These are phyloP conservation scores for Hydrochoerus hydrochaeris DNA, from an alignment of 2,113 vertebrate species.

Conservation along the genomic window DNA sequence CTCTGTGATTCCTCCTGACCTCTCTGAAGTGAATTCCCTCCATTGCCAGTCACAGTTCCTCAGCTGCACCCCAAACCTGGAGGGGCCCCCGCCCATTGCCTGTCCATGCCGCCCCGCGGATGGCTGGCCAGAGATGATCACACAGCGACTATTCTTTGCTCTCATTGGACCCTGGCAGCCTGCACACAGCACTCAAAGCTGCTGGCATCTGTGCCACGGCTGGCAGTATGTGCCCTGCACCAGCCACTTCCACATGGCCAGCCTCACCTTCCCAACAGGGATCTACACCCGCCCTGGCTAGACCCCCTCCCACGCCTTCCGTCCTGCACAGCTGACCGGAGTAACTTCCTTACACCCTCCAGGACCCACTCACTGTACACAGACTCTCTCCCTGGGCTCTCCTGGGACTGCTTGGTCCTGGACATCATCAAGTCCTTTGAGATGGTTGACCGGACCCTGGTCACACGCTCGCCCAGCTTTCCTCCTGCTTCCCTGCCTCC, in stretches of 20 bases:
- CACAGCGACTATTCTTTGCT: neutral
- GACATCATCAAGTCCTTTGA: neutral
- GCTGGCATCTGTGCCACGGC: neutral
- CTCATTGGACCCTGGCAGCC: neutral
- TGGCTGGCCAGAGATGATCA: neutral
- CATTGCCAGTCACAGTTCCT: neutral
- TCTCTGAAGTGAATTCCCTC: neutral
- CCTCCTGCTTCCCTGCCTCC: neutral
- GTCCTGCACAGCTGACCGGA: neutral
- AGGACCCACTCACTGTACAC: neutral
- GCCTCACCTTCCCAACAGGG: neutral
- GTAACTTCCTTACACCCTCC: neutral
- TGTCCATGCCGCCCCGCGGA: no score
- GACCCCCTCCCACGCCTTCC: neutral
- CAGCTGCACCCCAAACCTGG: neutral
- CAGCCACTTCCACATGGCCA: neutral
- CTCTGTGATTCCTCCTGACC: neutral
- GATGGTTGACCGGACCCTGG: neutral
- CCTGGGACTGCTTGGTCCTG: neutral
- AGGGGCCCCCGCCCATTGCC: rapidly evolving
- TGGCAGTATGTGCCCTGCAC: neutral
- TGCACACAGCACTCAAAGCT: neutral
- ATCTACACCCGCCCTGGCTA: neutral
- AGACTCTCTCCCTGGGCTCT: neutral
- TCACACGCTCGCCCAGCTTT: neutral